Base-by-base conservation (phyloP, 2,113 vertebrate species). In the Silurus meridionalis region DNA sequence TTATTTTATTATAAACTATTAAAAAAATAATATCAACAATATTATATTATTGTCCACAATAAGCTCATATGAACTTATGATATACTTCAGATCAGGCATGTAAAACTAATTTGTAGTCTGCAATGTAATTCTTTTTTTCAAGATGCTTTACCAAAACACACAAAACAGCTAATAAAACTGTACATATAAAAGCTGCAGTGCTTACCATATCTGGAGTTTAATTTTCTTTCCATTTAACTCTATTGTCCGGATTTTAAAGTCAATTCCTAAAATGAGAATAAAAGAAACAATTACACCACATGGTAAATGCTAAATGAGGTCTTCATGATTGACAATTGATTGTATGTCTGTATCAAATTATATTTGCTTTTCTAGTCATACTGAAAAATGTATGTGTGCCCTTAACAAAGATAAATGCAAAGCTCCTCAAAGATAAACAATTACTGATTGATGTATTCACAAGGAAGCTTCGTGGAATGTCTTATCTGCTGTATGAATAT, bases 161-260 rank as follows among this genome's bases (percentile, higher is more conserved):
- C 37, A 28, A 15, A 17, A 8, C 3, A 58, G 21, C 21, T n/a
- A 7, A 75, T 53, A n/a, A 77, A 77, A 55, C 6, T 78, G 13
- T 15, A 78, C 0, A 14, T 25, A 6, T 69, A 15, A 48, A 86
- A 85, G 21, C 75, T 46, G 50, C 21, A 37, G 2, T 6, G 94
- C 96, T 96, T 93, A 99, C 98, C 98, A 99, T 91, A 99, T 99
- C 10, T 99, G 98, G 87, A 99, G 96, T 89, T 99, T 99, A 90
- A 99, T 99, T 94, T 97, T 97, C 94, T 99, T 99, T 85, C 98
- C 98, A 89, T 99, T 97, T 87, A 99, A 93, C 92, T 99, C 97
- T 93, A 99, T 97, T 71, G 98, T 99, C 93, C 98, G 94, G 95
- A 99, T 99, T 95, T 99, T 99, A 89, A 99, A 99, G 94, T 99